phyloP scores from a whole-genome alignment of 2,888 invertebrate genomes.

The Sericinus montela region DNA sequence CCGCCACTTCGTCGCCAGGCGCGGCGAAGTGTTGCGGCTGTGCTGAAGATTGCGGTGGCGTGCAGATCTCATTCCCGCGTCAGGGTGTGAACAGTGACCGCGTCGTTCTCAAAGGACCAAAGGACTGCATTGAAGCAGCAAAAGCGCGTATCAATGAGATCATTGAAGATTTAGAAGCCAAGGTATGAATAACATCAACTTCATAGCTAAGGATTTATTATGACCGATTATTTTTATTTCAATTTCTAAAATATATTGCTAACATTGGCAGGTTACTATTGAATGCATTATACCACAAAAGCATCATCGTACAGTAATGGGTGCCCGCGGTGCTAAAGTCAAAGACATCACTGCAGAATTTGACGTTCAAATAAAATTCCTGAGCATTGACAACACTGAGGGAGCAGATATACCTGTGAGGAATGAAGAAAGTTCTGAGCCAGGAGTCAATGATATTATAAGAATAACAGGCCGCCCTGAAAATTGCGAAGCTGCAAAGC shows the following conservation, averaged over 20 bases:
- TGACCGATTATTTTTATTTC: neutral
- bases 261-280: conserved; percentile 81
- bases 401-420: conserved; percentile 65
- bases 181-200: conserved; percentile 62
- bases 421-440: conserved; percentile 70
- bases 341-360: conserved; percentile 90
- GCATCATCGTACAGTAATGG: conserved; percentile 97
- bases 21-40: conserved; percentile 94
- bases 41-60: conserved; percentile 95
- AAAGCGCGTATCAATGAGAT: conserved; percentile 93
- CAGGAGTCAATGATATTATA: conserved; percentile 87
- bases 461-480: conserved; percentile 93
- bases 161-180: conserved; percentile 90
- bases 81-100: conserved; percentile 87
- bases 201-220: no score
- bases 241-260: neutral
- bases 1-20: conserved; percentile 94
- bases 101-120: conserved; percentile 89
- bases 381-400: conserved; percentile 85
- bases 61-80: conserved; percentile 96
- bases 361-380: conserved; percentile 98
- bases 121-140: conserved; percentile 96
- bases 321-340: conserved; percentile 93
- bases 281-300: conserved; percentile 92
- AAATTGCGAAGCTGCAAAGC: conserved; percentile 93